Percentiles rank a stretch among this genome's conserved stretches.
Conservation (phyloP, 1,140 invertebrate genomes). For the Wiebesia pumilae region DNA sequence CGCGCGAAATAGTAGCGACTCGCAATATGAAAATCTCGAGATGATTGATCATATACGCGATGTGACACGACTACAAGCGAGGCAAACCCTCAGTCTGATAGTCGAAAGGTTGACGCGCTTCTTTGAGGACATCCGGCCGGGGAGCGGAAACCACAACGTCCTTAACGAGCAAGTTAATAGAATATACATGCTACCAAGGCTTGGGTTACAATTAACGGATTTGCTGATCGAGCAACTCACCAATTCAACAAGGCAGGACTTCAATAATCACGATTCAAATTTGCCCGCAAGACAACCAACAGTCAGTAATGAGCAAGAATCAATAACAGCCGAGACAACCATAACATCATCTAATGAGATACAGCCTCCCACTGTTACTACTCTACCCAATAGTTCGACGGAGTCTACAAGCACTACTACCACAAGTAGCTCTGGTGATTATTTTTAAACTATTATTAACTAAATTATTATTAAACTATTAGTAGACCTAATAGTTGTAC, state of each 20-base stretch:
- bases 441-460: neutral
- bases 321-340: conserved; percentile 8
- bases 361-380: conserved; percentile 8
- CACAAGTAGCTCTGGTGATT: conserved; percentile 15
- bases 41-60: conserved; percentile 60
- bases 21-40: conserved; percentile 56
- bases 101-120: conserved; percentile 69
- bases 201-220: conserved; percentile 70
- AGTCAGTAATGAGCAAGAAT: conserved; percentile 15
- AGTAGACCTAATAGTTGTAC: too few species aligned
- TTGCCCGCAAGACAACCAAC: neutral
- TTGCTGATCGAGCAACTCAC: conserved; percentile 67
- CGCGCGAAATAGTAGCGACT: neutral
- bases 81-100: conserved; percentile 67
- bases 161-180: conserved; percentile 61
- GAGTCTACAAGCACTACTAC: neutral
- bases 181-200: conserved; percentile 66
- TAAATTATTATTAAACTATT: too few species aligned
- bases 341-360: neutral
- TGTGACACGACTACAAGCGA: conserved; percentile 61
- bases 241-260: conserved; percentile 55
- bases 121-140: conserved; percentile 65
- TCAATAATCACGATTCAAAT: conserved; percentile 48
- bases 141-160: conserved; percentile 60
- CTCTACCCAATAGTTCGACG: neutral